These are phyloP conservation scores for Procambarus clarkii DNA, from an alignment of 1,140 invertebrate genomes.

Conservation along the genomic window DNA sequence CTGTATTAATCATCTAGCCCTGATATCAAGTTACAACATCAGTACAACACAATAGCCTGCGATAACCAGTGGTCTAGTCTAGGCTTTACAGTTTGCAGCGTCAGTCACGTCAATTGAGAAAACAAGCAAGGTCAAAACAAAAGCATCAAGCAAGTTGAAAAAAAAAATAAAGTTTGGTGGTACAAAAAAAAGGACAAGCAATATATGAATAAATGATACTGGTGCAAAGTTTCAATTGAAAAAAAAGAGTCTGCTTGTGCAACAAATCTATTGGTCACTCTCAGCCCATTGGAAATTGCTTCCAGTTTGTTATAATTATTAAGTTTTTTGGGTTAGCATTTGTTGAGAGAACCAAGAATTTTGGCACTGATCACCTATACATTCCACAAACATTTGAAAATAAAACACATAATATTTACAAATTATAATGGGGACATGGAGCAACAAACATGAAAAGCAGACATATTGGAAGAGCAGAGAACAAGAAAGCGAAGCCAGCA, in stretches of 20 bases:
- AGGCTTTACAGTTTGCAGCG: conserved; percentile 36
- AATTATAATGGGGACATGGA: neutral
- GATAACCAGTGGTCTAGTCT: conserved; percentile 18
- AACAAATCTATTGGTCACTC: neutral
- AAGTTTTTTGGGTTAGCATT: neutral
- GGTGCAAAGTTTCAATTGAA: neutral
- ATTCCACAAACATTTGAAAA: conserved; percentile 4
- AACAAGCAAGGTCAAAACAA: conserved; percentile 33
- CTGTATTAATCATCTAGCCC: neutral
- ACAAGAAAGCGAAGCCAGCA: conserved; percentile 4
- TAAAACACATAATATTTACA: neutral
- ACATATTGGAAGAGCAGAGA: conserved; percentile 12
- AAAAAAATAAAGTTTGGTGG: neutral
- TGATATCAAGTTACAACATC: neutral
- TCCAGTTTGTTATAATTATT: too few species aligned
- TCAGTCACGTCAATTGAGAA: conserved; percentile 49
- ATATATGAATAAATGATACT: neutral
- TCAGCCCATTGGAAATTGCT: neutral
- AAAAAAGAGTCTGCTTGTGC: neutral
- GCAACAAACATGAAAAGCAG: conserved; percentile 1
- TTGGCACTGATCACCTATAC: neutral
- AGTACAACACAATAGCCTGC: conserved; percentile 23
- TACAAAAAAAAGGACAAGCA: neutral
- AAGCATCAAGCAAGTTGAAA: neutral
- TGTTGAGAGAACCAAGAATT: neutral